Percentiles rank a stretch among this genome's conserved stretches.
Evolutionary conservation across 2,888 invertebrate species (phyloP).

Genomic region (Noctua janthe): DNA sequence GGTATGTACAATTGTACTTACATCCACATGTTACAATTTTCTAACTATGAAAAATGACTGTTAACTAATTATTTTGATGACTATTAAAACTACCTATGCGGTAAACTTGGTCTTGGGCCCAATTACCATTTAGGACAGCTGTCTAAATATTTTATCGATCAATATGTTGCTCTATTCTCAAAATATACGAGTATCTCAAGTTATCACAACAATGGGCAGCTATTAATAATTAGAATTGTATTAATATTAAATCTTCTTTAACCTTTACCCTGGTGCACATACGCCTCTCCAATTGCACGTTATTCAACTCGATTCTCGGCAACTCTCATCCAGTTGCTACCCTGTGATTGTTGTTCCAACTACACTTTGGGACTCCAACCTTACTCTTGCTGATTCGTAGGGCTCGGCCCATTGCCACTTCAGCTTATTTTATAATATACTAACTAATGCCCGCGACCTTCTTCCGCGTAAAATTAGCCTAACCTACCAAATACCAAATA

Average conservation of each 20-base stretch:
- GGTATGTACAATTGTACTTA: not conserved
- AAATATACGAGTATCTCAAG: not conserved
- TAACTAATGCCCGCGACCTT: no score
- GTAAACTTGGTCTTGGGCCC: not conserved
- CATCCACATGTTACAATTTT: not conserved
- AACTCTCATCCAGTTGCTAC: not conserved
- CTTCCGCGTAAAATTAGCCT: no score
- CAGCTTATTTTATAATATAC: not conserved
- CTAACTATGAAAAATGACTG: not conserved
- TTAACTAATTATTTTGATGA: not conserved
- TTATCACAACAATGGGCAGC: not conserved
- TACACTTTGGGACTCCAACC: not conserved
- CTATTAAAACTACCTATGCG: not conserved
- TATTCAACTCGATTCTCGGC: not conserved
- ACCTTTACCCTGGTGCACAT: not conserved
- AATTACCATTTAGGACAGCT: slow-evolving; percentile 9
- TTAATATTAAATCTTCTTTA: no score
- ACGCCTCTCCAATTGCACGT: not conserved
- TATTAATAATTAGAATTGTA: not conserved
- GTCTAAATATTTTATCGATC: slow-evolving; percentile 17
- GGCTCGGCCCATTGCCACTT: not conserved
- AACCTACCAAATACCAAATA: no score
- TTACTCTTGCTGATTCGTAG: not conserved
- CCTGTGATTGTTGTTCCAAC: not conserved
- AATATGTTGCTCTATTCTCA: slow-evolving; percentile 3